phyloP scores from a whole-genome alignment of 2,888 invertebrate genomes.

The Microctonus brassicae region DNA sequence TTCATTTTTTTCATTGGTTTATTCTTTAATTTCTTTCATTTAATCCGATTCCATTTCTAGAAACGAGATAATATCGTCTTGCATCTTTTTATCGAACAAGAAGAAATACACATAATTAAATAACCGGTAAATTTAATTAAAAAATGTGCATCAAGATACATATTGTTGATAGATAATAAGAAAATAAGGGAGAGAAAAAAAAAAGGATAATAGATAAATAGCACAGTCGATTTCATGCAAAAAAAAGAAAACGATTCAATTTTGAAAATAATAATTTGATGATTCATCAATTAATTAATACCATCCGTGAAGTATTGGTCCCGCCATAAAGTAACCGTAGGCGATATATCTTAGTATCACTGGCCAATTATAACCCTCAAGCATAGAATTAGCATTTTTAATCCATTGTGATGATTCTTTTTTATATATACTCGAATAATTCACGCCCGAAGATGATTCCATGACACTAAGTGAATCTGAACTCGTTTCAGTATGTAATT shows the following conservation, averaged over 20 bases:
- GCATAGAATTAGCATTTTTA: constrained; percentile 39
- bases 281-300: constrained; percentile 43
- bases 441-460: constrained; percentile 25
- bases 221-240: neutral
- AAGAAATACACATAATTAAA: neutral
- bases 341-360: constrained; percentile 61
- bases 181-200: neutral
- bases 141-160: too few species aligned
- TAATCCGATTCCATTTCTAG: too few species aligned
- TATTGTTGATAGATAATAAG: too few species aligned
- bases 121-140: neutral
- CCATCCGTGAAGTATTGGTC: constrained; percentile 62
- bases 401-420: constrained; percentile 34
- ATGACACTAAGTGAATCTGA: constrained; percentile 26
- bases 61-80: neutral
- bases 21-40: neutral
- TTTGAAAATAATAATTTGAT: constrained; percentile 11
- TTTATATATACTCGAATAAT: constrained; percentile 37
- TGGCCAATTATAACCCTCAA: constrained; percentile 55
- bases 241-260: neutral
- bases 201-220: neutral
- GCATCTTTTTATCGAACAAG: neutral
- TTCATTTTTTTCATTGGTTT: neutral
- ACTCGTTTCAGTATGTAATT: constrained; percentile 12
- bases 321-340: constrained; percentile 60